Percentiles rank a stretch among this genome's conserved stretches.
Evolutionary conservation across 1,140 invertebrate species (phyloP).

Genomic region (Papilio dardanus): DNA sequence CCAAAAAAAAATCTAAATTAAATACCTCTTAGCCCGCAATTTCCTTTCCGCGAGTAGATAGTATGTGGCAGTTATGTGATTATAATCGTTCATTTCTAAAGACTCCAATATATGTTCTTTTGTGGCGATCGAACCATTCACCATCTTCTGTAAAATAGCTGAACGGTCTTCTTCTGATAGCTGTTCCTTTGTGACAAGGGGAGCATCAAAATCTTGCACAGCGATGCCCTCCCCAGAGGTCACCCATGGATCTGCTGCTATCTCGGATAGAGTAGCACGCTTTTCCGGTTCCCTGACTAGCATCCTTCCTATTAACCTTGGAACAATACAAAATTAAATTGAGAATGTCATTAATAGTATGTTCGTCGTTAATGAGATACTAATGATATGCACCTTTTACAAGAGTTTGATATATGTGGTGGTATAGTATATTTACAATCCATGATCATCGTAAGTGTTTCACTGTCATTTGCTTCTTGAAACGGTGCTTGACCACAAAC

Average conservation of each 20-base stretch:
- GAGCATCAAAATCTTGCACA: constrained; percentile 74
- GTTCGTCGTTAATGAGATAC: constrained; percentile 8
- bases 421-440: constrained; percentile 99
- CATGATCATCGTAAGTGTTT: constrained; percentile 99
- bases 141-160: constrained; percentile 97
- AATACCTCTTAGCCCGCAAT: constrained; percentile 86
- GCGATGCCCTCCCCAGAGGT: constrained; percentile 81
- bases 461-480: constrained; percentile 99
- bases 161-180: constrained; percentile 94
- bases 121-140: constrained; percentile 95
- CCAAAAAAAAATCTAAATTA: constrained; percentile 18
- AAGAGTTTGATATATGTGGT: constrained; percentile 92
- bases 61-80: constrained; percentile 99
- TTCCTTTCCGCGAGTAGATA: constrained; percentile 97
- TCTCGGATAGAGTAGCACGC: constrained; percentile 93
- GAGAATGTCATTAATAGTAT: constrained; percentile 12
- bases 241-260: constrained; percentile 95
- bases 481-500: constrained; percentile 98
- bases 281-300: constrained; percentile 95
- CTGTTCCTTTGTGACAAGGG: constrained; percentile 73
- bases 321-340: constrained; percentile 47
- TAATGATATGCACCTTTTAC: constrained; percentile 86
- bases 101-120: constrained; percentile 97
- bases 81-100: constrained; percentile 97
- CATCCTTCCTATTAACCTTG: constrained; percentile 95